These are phyloP conservation scores for Onychostruthus taczanowskii DNA, from an alignment of 2,113 vertebrate genomes.

Conservation along the genomic window DNA sequence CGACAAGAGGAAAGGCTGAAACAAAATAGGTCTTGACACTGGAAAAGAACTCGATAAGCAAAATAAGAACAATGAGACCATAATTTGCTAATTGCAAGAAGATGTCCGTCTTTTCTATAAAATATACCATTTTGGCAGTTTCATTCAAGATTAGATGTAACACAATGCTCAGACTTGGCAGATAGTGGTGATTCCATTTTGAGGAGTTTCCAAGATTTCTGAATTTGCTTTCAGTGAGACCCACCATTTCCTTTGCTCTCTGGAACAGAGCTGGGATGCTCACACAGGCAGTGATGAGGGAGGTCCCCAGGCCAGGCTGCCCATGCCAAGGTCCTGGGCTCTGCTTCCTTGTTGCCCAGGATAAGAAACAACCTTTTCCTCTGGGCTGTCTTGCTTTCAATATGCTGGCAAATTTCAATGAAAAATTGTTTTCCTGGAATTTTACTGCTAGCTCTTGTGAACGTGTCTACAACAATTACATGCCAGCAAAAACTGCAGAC, in stretches of 20 bases:
- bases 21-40: conserved; percentile 14
- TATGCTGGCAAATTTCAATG: neutral
- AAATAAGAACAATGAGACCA: neutral
- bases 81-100: neutral
- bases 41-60: conserved; percentile 3
- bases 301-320: neutral
- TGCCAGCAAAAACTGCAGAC: neutral
- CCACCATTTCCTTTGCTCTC: neutral
- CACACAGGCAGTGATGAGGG: neutral
- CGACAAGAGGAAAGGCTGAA: neutral
- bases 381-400: neutral
- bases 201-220: neutral
- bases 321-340: neutral
- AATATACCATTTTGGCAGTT: neutral
- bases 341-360: rapidly evolving
- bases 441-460: neutral
- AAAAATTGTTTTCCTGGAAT: neutral
- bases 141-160: neutral
- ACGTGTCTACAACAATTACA: neutral
- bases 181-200: neutral
- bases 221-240: neutral
- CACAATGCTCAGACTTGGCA: neutral
- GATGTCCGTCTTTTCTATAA: neutral
- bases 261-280: neutral
- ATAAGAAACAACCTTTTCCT: neutral